phyloP scores from a whole-genome alignment of 2,888 invertebrate species.

The Sminthurinus aureus region DNA sequence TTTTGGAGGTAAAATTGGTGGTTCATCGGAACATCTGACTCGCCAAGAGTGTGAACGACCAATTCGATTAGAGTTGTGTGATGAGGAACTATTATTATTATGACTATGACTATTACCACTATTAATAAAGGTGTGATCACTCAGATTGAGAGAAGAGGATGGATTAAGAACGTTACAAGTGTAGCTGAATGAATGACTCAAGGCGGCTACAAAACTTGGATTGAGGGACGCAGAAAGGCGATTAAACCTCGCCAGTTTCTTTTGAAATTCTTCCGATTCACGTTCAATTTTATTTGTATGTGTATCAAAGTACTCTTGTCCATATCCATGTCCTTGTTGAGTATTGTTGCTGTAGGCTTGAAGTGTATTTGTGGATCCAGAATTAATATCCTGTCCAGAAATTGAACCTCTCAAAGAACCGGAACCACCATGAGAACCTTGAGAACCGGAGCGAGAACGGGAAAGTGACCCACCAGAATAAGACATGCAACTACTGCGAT shows the following conservation, averaged over 20 bases:
- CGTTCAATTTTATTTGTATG: background rate
- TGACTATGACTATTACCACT: background rate
- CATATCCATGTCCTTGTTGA: background rate
- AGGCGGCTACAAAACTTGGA: constrained; percentile 52
- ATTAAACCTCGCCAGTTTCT: constrained; percentile 55
- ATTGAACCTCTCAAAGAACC: background rate
- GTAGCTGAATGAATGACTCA: constrained; percentile 27
- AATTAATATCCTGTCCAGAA: too few relatives aligned
- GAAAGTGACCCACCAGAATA: background rate
- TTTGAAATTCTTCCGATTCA: constrained; percentile 31
- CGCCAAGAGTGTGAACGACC: constrained; percentile 23
- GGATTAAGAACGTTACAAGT: background rate
- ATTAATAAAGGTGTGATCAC: too few relatives aligned
- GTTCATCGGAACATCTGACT: constrained; percentile 22
- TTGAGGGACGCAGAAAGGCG: constrained; percentile 51
- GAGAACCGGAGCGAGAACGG: background rate
- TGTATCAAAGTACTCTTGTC: background rate
- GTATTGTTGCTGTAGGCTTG: background rate
- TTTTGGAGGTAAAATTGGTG: constrained; percentile 52
- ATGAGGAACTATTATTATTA: background rate
- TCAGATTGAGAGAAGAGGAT: background rate
- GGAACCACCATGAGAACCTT: background rate
- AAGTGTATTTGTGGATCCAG: background rate
- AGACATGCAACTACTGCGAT: constrained; percentile 6
- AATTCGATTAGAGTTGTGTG: background rate